Evolutionary conservation across 2,888 invertebrate genomes (phyloP).

Genomic region (Unio pictorum): DNA sequence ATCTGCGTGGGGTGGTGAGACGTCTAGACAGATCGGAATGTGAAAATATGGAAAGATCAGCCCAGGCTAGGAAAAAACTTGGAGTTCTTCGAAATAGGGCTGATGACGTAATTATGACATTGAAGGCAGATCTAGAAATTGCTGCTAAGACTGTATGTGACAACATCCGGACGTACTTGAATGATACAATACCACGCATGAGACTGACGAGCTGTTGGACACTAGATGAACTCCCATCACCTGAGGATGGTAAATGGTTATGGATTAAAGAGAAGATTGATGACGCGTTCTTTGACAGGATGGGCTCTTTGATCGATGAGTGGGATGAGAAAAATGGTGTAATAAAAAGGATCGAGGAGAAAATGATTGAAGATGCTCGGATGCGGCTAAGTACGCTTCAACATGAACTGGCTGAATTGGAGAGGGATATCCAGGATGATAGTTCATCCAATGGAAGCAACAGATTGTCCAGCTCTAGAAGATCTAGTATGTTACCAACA

Average conservation of each 20-base stretch:
- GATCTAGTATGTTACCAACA: conserved; percentile 6
- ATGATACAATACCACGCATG: conserved; percentile 13
- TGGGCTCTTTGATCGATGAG: conserved; percentile 23
- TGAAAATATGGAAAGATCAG: conserved; percentile 38
- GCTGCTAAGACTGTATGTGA: conserved; percentile 22
- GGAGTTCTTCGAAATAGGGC: conserved; percentile 29
- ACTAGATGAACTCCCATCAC: conserved; percentile 26
- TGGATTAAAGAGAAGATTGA: conserved; percentile 28
- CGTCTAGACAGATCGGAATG: conserved; percentile 44
- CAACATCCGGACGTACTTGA: conserved; percentile 17
- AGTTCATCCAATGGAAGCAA: conserved; percentile 10
- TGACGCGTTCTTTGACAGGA: conserved; percentile 26
- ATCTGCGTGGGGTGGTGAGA: conserved; percentile 43
- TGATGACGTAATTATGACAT: conserved; percentile 16
- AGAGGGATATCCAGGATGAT: conserved; percentile 33
- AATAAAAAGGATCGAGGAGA: conserved; percentile 23
- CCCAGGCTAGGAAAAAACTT: conserved; percentile 26
- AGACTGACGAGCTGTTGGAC: conserved; percentile 28
- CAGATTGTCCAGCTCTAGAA: conserved; percentile 11
- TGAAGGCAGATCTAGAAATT: conserved; percentile 20
- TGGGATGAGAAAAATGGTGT: conserved; percentile 37
- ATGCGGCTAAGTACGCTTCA: conserved; percentile 40
- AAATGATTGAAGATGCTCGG: conserved; percentile 28
- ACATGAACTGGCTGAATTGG: conserved; percentile 41
- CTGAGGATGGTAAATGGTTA: conserved; percentile 28